Percentiles rank a stretch among this genome's conserved stretches.
Evolutionary conservation across 1,140 invertebrate species (phyloP).

Genomic region (Heliconius eleuchia): DNA sequence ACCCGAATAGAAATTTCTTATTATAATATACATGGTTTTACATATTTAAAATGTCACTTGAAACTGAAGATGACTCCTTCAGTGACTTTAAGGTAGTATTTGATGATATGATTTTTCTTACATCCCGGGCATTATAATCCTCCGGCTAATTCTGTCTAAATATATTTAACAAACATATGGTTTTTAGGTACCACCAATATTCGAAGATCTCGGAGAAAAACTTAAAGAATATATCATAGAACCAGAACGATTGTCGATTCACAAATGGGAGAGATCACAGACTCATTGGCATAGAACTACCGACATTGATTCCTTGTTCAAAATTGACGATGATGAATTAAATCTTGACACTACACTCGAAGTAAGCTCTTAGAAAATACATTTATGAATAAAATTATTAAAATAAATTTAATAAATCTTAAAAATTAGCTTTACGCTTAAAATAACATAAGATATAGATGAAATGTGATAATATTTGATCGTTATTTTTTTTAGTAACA

Average conservation of each 20-base stretch:
- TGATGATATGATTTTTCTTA: not conserved
- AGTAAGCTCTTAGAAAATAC: conserved; percentile 43
- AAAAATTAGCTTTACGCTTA: too few relatives aligned
- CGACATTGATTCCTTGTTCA: conserved; percentile 66
- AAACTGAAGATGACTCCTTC: conserved; percentile 33
- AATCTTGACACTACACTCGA: conserved; percentile 65
- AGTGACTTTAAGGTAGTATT: conserved; percentile 36
- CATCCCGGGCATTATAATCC: not conserved
- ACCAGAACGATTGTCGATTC: conserved; percentile 71
- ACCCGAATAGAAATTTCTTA: not conserved
- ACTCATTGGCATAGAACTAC: conserved; percentile 68
- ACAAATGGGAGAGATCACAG: conserved; percentile 73
- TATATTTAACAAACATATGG: not conserved
- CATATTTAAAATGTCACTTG: conserved; percentile 20
- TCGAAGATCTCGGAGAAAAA: conserved; percentile 69
- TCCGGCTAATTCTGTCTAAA: not conserved
- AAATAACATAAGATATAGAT: too few relatives aligned
- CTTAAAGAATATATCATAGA: conserved; percentile 70
- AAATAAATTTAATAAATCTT: too few relatives aligned
- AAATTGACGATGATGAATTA: conserved; percentile 63
- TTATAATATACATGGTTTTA: conserved; percentile 21
- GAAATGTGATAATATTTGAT: too few relatives aligned
- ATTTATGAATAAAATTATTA: not conserved
- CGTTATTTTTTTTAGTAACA: too few relatives aligned
- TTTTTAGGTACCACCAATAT: conserved; percentile 71